These are phyloP conservation scores for Pyrochroa serraticornis DNA, from an alignment of 2,888 invertebrate species.

Conservation along the genomic window DNA sequence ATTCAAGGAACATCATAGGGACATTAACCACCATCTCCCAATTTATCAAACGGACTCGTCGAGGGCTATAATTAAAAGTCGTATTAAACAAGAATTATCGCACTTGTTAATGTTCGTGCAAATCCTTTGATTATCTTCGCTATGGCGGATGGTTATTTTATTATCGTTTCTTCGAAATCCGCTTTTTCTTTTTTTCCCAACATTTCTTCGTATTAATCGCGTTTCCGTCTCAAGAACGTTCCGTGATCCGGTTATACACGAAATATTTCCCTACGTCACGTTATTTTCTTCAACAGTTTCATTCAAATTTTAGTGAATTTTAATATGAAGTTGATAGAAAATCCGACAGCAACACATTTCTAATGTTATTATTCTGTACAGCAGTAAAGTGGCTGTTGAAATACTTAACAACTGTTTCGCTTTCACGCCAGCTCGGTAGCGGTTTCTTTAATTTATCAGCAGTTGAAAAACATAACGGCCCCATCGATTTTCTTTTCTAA, in stretches of 20 bases:
- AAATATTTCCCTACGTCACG: conserved; percentile 27
- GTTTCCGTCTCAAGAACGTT: conserved; percentile 26
- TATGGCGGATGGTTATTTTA: background rate
- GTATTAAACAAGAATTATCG: conserved; percentile 55
- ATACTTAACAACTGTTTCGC: conserved; percentile 28
- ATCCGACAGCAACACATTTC: conserved; percentile 26
- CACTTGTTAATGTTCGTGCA: conserved; percentile 38
- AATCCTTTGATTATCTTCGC: conserved; percentile 8
- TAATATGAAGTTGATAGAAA: conserved; percentile 27
- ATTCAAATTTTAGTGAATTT: conserved; percentile 23
- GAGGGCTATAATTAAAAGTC: conserved; percentile 51
- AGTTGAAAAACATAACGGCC: conserved; percentile 21
- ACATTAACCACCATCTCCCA: conserved; percentile 30
- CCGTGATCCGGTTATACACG: conserved; percentile 23
- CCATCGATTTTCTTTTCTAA: too few species aligned
- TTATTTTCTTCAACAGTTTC: conserved; percentile 24
- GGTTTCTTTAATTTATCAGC: conserved; percentile 17
- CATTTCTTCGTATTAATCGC: conserved; percentile 11
- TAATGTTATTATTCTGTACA: background rate
- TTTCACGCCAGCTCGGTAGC: conserved; percentile 19
- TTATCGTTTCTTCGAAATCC: conserved; percentile 10
- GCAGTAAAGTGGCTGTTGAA: conserved; percentile 31
- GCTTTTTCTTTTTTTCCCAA: conserved; percentile 1
- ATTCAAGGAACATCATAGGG: conserved; percentile 37
- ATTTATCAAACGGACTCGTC: conserved; percentile 41